Percentiles rank a stretch among this genome's conserved stretches.
These are phyloP conservation scores for Alosa alosa DNA, from an alignment of 2,113 vertebrate genomes.

Conservation along the genomic window DNA sequence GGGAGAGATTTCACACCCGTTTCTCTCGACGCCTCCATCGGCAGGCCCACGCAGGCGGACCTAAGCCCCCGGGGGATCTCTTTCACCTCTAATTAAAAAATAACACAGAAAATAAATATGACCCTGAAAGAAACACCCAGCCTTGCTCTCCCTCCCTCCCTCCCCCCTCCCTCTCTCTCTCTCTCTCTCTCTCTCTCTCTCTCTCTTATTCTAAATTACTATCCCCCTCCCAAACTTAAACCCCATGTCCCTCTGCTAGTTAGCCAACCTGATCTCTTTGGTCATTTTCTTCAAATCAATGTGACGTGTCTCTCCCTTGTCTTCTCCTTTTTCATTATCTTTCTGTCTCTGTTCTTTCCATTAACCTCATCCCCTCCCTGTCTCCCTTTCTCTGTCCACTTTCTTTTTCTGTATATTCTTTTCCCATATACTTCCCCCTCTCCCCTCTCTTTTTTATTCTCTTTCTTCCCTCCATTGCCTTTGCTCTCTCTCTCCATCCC, in stretches of 20 bases:
- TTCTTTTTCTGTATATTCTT: not conserved
- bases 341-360: not conserved
- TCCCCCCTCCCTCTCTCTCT: not conserved
- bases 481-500: not conserved
- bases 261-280: not conserved
- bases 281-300: not conserved
- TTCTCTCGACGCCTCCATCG: not conserved
- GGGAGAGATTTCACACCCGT: slow-evolving; percentile 21
- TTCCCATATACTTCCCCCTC: not conserved
- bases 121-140: slow-evolving; percentile 49
- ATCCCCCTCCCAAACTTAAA: not conserved
- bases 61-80: slow-evolving; percentile 50
- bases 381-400: not conserved
- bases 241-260: too few relatives aligned
- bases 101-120: slow-evolving; percentile 66
- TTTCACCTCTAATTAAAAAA: slow-evolving; percentile 76
- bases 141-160: slow-evolving; percentile 24
- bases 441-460: not conserved
- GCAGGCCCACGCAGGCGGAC: slow-evolving; percentile 18
- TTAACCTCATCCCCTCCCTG: too few relatives aligned
- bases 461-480: not conserved
- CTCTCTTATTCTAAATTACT: not conserved
- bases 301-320: not conserved
- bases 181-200: not conserved
- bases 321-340: not conserved